Evolutionary conservation across 1,140 invertebrate species (phyloP).

Genomic region (Choristoneura fumiferana): DNA sequence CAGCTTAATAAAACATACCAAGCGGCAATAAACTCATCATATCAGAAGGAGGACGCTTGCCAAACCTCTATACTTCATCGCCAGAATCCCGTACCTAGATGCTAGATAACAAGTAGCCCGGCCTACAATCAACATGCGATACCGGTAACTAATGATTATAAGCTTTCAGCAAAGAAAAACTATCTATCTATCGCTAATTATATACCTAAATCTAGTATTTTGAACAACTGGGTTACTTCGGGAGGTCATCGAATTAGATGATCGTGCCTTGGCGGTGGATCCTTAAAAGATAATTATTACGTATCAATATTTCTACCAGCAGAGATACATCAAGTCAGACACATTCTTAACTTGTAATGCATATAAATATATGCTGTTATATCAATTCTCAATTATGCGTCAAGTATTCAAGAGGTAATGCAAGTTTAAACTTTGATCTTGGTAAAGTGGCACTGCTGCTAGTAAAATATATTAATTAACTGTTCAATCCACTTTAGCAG

Average conservation of each 20-base stretch:
- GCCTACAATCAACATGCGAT: neutral
- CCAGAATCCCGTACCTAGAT: constrained; percentile 13
- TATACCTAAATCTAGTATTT: too few species aligned
- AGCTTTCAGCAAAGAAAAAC: too few species aligned
- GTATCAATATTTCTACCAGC: too few species aligned
- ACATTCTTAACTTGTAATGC: too few species aligned
- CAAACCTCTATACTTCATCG: constrained; percentile 31
- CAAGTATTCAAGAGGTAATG: neutral
- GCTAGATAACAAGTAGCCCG: neutral
- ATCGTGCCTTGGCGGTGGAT: too few species aligned
- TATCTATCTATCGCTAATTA: too few species aligned
- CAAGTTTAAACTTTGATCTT: constrained; percentile 20
- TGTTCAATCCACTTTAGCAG: constrained; percentile 29
- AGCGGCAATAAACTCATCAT: constrained; percentile 29
- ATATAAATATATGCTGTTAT: too few species aligned
- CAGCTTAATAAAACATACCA: constrained; percentile 26
- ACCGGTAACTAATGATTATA: too few species aligned
- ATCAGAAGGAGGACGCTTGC: constrained; percentile 29
- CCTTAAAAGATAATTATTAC: too few species aligned
- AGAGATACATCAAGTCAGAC: too few species aligned
- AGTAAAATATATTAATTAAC: constrained; percentile 23
- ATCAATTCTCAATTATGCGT: constrained; percentile 11
- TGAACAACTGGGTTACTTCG: too few species aligned
- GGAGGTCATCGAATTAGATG: too few species aligned
- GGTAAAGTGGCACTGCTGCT: constrained; percentile 18